Evolutionary conservation across 2,113 vertebrate genomes (phyloP).

Genomic region (Cryptomyrus ogoouensis): DNA sequence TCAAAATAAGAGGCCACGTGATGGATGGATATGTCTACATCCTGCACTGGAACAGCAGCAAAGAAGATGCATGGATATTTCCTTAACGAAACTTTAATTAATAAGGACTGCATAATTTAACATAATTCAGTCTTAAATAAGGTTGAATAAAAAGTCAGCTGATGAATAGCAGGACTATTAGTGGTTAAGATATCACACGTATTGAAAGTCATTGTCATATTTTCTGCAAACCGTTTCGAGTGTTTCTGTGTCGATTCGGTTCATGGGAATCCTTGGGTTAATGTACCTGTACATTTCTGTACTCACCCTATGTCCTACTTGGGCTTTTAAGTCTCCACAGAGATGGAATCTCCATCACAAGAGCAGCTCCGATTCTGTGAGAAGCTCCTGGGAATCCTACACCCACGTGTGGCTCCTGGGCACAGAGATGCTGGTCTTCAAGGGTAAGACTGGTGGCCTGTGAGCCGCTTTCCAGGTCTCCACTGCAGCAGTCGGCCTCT

Average conservation of each 20-base stretch:
- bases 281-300: background rate
- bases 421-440: background rate
- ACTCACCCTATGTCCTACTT: background rate
- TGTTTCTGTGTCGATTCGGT: background rate
- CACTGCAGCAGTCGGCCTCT: background rate
- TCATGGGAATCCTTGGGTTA: background rate
- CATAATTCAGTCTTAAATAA: background rate
- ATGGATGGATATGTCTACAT: background rate
- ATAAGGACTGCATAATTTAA: background rate
- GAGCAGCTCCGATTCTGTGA: background rate
- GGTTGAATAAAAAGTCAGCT: background rate
- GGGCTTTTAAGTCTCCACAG: background rate
- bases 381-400: background rate
- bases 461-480: background rate
- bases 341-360: background rate
- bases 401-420: background rate
- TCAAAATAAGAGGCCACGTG: background rate
- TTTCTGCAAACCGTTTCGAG: background rate
- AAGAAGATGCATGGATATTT: background rate
- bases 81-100: background rate
- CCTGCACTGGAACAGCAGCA: background rate
- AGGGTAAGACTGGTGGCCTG: background rate
- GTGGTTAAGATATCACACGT: background rate
- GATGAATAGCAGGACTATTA: background rate
- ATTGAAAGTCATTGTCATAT: background rate